Evolutionary conservation across 2,888 invertebrate genomes (phyloP).

Genomic region (Globia sparganii): DNA sequence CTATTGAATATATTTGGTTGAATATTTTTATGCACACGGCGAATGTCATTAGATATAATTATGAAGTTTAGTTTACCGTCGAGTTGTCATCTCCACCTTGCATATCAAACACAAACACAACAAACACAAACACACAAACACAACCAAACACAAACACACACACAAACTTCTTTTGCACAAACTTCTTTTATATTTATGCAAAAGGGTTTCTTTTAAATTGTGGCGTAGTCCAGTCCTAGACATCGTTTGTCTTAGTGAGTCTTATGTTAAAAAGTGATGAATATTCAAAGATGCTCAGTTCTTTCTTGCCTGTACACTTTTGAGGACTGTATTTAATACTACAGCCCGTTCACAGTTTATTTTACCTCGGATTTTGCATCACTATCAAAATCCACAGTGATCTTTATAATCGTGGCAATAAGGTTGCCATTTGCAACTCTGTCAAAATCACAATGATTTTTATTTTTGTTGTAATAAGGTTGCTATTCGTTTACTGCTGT

Average conservation of each 20-base stretch:
- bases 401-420: too few relatives aligned
- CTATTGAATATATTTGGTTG: neutral
- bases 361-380: too few relatives aligned
- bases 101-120: too few relatives aligned
- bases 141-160: too few relatives aligned
- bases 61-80: neutral
- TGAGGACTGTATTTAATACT: neutral
- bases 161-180: too few relatives aligned
- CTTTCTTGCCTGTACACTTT: neutral
- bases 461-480: too few relatives aligned
- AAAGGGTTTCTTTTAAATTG: neutral
- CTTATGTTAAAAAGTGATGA: neutral
- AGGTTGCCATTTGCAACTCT: too few relatives aligned
- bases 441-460: too few relatives aligned
- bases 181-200: neutral
- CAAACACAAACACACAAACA: too few relatives aligned
- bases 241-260: neutral
- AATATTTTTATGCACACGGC: neutral
- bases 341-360: too few relatives aligned
- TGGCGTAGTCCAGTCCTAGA: neutral
- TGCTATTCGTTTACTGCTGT: too few relatives aligned
- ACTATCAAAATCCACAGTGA: too few relatives aligned
- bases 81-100: neutral
- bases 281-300: slow-evolving; percentile 6
- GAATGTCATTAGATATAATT: neutral